Percentiles rank a stretch among this genome's conserved stretches.
Conservation (phyloP, 2,113 vertebrate species). For the Madoqua kirkii region DNA sequence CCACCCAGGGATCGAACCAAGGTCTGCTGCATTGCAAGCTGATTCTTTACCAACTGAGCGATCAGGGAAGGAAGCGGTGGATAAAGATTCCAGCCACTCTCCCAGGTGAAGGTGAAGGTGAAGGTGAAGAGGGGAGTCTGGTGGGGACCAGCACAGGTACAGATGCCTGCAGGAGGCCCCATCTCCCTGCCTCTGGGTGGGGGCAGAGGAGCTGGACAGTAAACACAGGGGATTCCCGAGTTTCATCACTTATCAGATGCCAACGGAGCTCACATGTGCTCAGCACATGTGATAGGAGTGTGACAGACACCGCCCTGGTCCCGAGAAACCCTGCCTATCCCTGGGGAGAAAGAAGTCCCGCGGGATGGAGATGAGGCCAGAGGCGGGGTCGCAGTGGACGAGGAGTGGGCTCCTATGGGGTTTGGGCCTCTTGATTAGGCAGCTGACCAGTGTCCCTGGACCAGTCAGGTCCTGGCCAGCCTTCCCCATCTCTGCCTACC, state of each 20-base stretch:
- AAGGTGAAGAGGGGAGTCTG: background rate
- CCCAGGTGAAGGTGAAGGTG: background rate
- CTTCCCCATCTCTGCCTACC: background rate
- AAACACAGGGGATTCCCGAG: rapidly evolving
- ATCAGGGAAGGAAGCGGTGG: background rate
- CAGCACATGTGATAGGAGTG: background rate
- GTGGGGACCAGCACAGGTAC: rapidly evolving
- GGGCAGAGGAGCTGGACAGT: background rate
- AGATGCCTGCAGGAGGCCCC: background rate
- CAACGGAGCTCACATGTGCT: rapidly evolving
- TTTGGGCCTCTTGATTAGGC: background rate
- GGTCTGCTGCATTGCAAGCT: background rate
- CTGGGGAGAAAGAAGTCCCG: background rate
- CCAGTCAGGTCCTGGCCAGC: background rate
- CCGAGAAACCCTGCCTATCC: background rate
- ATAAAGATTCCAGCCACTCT: background rate
- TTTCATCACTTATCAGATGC: background rate
- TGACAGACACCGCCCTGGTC: background rate
- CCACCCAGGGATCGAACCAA: background rate
- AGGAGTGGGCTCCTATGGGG: too few species aligned
- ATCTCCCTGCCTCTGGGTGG: background rate
- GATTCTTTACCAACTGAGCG: background rate
- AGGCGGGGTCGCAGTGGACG: rapidly evolving
- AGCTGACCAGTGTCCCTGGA: background rate
- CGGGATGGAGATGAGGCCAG: background rate